Evolutionary conservation across 2,797 vertebrate genomes (phyloP).

Genomic region (Streptopelia turtur): DNA sequence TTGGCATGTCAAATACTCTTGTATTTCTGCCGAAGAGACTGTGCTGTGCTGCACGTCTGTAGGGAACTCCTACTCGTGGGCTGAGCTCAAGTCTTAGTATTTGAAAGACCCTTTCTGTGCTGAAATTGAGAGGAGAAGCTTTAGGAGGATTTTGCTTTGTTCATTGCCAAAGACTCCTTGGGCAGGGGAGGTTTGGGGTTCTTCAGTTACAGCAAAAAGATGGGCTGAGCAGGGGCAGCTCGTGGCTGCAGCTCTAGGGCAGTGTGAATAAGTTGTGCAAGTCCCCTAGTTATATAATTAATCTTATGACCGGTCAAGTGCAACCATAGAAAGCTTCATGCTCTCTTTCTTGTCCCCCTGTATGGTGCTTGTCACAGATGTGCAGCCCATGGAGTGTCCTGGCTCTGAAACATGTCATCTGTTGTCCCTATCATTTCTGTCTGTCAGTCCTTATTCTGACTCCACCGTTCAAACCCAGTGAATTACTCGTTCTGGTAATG

Average conservation of each 20-base stretch:
- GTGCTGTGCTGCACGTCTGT: neutral
- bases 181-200: neutral
- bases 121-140: neutral
- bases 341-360: neutral
- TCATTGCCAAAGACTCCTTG: neutral
- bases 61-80: neutral
- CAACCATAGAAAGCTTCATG: neutral
- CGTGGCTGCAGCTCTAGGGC: neutral
- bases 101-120: neutral
- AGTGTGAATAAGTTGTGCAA: too few species aligned
- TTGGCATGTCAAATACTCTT: neutral
- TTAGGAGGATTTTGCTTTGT: neutral
- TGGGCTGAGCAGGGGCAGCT: neutral
- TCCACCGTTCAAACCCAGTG: neutral
- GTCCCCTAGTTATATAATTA: too few species aligned
- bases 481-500: neutral
- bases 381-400: neutral
- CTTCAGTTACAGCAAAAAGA: neutral
- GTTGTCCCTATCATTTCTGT: accelerated
- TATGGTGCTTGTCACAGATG: neutral
- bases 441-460: neutral
- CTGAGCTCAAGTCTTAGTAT: neutral
- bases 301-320: neutral
- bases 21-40: neutral
- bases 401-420: neutral